These are phyloP conservation scores for Buceros bicornis DNA, from an alignment of 2,797 vertebrate species.

Conservation along the genomic window DNA sequence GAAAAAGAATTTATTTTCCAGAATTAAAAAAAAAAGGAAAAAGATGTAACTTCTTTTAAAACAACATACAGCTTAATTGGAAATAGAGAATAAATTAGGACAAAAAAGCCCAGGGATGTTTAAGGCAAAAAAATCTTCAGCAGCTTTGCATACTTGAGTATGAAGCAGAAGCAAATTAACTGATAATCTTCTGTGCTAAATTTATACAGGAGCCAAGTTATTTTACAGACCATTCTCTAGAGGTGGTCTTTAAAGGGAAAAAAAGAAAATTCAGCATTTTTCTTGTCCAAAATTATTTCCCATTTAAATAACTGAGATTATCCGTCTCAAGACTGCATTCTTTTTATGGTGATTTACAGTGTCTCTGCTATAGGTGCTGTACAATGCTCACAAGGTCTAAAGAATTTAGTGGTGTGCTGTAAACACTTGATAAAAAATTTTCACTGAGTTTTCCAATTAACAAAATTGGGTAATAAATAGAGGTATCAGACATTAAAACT, in stretches of 20 bases:
- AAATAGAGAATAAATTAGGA: conserved; percentile 57
- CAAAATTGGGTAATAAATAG: neutral
- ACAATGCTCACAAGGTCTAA: neutral
- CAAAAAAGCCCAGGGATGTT: conserved; percentile 46
- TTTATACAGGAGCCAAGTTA: conserved; percentile 35
- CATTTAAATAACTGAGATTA: conserved; percentile 6
- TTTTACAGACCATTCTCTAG: conserved; percentile 14
- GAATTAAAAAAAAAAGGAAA: neutral
- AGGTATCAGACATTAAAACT: neutral
- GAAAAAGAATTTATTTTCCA: neutral
- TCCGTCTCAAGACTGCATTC: neutral
- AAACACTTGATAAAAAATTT: neutral
- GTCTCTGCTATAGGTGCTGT: neutral
- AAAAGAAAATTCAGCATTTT: neutral
- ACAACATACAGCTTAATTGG: conserved; percentile 36
- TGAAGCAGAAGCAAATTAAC: conserved; percentile 44
- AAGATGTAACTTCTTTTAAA: neutral
- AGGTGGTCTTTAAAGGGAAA: neutral
- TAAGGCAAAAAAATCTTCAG: conserved; percentile 67
- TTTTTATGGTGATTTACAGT: neutral
- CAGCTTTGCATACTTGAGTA: conserved; percentile 60
- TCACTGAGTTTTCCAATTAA: neutral
- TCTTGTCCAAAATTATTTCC: neutral
- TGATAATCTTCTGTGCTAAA: conserved; percentile 44
- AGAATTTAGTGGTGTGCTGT: neutral